phyloP scores from a whole-genome alignment of 1,140 invertebrate species.

The Drosophila takahashii region DNA sequence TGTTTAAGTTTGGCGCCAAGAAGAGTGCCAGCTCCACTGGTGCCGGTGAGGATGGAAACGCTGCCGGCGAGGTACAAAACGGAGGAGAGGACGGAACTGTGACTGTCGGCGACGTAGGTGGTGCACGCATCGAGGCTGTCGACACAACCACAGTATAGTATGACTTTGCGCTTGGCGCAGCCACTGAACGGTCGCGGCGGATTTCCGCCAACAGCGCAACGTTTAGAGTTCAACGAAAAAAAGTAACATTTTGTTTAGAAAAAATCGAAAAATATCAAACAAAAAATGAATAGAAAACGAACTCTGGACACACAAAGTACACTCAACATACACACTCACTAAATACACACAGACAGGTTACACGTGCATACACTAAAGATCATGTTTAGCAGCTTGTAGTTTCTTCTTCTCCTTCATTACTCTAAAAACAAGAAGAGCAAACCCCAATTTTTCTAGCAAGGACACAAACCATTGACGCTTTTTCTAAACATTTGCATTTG shows the following conservation, averaged over 20 bases:
- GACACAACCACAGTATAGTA: conserved; percentile 84
- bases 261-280: conserved; percentile 63
- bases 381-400: conserved; percentile 69
- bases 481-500: conserved; percentile 81
- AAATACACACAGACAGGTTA: conserved; percentile 38
- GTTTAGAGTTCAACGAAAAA: conserved; percentile 78
- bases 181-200: conserved; percentile 77
- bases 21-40: conserved; percentile 46
- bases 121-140: conserved; percentile 80
- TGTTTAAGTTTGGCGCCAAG: conserved; percentile 72
- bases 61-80: conserved; percentile 54
- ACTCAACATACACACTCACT: conserved; percentile 43
- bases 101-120: conserved; percentile 52
- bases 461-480: conserved; percentile 66
- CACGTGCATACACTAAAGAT: conserved; percentile 32
- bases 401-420: conserved; percentile 73
- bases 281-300: conserved; percentile 56
- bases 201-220: conserved; percentile 65
- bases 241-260: conserved; percentile 80
- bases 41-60: conserved; percentile 42
- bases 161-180: conserved; percentile 63
- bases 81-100: conserved; percentile 35
- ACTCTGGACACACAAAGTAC: conserved; percentile 49
- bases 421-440: conserved; percentile 52
- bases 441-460: conserved; percentile 48